Percentiles rank a stretch among this genome's conserved stretches.
These are phyloP conservation scores for Coturnix japonica DNA, from an alignment of 2,113 vertebrate genomes.

Conservation along the genomic window DNA sequence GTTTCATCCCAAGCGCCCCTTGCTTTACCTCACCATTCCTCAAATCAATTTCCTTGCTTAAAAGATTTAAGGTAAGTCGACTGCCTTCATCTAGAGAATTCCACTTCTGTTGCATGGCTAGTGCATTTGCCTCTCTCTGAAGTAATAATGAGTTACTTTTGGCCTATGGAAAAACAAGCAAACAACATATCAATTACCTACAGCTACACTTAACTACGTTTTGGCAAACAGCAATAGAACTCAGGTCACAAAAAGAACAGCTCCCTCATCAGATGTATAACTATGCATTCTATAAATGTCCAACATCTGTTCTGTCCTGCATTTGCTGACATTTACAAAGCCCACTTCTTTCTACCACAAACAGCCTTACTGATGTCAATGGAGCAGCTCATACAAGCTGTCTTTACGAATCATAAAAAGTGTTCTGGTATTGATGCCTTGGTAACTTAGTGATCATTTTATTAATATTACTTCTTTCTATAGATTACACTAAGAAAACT, in stretches of 20 bases:
- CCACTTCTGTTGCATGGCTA: conserved; percentile 84
- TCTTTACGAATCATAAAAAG: background rate
- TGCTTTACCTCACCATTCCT: conserved; percentile 83
- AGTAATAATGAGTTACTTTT: conserved; percentile 83
- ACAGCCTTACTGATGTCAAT: background rate
- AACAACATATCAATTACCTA: conserved; percentile 4
- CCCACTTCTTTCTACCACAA: background rate
- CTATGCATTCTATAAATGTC: background rate
- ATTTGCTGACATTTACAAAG: background rate
- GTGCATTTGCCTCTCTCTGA: conserved; percentile 81
- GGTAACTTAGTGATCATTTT: background rate
- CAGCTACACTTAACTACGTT: background rate
- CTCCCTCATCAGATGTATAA: background rate
- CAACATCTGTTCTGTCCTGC: background rate
- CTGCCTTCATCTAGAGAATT: conserved; percentile 80
- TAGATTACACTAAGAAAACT: background rate
- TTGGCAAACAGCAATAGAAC: background rate
- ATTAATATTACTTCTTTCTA: background rate
- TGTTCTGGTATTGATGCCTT: rapidly evolving
- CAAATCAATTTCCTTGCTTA: conserved; percentile 83
- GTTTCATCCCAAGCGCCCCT: conserved; percentile 19
- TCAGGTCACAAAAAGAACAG: background rate
- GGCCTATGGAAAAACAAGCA: conserved; percentile 52
- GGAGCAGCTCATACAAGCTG: background rate
- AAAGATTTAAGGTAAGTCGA: conserved; percentile 80